Conservation (phyloP, 2,888 invertebrate species). For the Eupithecia vulgata region DNA sequence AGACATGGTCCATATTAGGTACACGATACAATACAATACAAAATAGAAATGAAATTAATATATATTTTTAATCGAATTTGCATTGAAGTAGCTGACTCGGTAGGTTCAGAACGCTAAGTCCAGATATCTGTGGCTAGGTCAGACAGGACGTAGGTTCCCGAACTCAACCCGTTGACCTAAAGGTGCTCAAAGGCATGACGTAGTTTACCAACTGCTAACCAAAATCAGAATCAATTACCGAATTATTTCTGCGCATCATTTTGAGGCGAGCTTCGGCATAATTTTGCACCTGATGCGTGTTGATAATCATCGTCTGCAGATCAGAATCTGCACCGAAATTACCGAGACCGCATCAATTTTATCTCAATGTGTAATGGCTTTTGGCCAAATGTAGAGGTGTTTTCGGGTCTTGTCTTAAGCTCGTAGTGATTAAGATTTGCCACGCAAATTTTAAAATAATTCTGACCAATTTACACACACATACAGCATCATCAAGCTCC, state of each 20-base stretch:
- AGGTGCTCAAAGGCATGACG: not conserved
- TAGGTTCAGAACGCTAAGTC: not conserved
- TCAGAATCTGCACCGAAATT: constrained; percentile 1
- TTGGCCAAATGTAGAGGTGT: constrained; percentile 4
- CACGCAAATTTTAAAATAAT: not conserved
- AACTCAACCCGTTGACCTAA: constrained; percentile 8
- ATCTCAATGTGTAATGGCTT: constrained; percentile 5
- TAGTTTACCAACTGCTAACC: not conserved
- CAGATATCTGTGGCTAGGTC: no score
- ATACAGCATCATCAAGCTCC: not conserved
- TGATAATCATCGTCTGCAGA: constrained; percentile 9
- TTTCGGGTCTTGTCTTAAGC: constrained; percentile 1
- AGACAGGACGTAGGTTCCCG: no score
- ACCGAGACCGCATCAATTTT: constrained; percentile 11
- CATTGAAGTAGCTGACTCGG: not conserved
- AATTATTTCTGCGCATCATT: not conserved
- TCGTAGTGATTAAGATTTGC: not conserved
- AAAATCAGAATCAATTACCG: constrained; percentile 7
- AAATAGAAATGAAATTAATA: no score
- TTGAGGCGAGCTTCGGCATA: constrained; percentile 2
- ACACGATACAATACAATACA: no score
- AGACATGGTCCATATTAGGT: no score
- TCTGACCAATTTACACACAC: not conserved
- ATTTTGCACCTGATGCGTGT: constrained; percentile 16
- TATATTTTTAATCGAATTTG: no score